Conservation (phyloP, 1,140 invertebrate species). For the Bombus superbus region DNA sequence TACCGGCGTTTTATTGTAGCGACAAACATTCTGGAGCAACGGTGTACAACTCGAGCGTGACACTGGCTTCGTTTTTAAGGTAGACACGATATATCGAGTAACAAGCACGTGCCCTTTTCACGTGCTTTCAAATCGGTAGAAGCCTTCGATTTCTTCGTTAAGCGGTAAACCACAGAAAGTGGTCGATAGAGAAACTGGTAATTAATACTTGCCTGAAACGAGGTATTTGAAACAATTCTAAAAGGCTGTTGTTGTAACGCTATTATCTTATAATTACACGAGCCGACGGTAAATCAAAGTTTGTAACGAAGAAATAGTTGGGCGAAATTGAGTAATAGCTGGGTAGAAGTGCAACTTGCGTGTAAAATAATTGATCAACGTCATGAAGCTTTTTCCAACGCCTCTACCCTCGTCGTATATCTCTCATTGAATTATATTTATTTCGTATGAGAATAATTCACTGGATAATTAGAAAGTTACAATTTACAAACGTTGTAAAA, state of each 20-base stretch:
- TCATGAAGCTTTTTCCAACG: no score
- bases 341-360: not conserved
- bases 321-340: not conserved
- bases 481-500: not conserved
- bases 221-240: not conserved
- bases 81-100: not conserved
- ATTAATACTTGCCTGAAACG: not conserved
- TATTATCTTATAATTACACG: not conserved
- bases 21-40: conserved; percentile 15
- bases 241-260: not conserved
- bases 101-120: conserved; percentile 36
- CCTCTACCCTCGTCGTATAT: no score
- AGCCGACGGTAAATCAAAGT: not conserved
- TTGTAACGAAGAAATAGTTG: not conserved
- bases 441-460: not conserved
- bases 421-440: not conserved
- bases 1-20: not conserved
- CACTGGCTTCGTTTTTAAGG: conserved; percentile 33
- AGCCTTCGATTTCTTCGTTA: conserved; percentile 2
- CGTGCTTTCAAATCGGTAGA: conserved; percentile 5
- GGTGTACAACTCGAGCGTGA: conserved; percentile 37
- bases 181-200: not conserved
- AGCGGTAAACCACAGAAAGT: not conserved
- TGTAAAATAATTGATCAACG: not conserved
- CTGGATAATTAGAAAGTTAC: not conserved